Base-by-base conservation (phyloP, 92 coral and sea anemone genomes). In the Siderastrea radians region DNA sequence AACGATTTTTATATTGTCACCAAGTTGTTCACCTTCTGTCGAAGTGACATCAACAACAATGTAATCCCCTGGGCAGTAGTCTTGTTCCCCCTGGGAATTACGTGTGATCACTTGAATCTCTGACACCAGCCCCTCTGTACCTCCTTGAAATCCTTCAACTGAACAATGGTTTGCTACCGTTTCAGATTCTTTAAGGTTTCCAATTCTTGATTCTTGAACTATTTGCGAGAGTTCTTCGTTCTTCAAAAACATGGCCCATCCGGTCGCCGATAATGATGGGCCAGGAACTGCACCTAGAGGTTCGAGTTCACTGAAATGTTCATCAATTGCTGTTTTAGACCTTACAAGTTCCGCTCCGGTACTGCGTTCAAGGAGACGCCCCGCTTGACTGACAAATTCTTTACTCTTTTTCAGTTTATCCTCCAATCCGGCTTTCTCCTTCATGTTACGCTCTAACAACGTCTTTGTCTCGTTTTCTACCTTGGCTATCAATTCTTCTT, bases 31-130 rank as follows among this genome's bases (percentile, higher is more conserved):
- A 26, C 38, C 38, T 26, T 26, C 38, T 26, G 38, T 26, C 0
- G 38, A 26, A 26, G 38, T 26, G 38, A 26, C 38, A 26, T 26
- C 38, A 26, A 26, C 44, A 19, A 2, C 16, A 51, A 65, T 26
- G 16, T 26, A 38, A 17, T 80, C 84, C 5, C 63, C 75, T 5
- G 84, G 4, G 16, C 75, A 80, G n/a, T 80, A 67, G 7, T 5
- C 12, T 14, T 67, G 65, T 80, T 66, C 17, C 19, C 53, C 75
- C 0, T 7, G 8, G 12, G 26, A 75, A 75, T 75, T 75, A 2
- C 80, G 15, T 4, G 80, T 57, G 26, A 75, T 43, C 53, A 75
- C 16, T 75, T 75, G 49, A 43, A 54, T 0, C 26, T 58, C n/a
- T 3, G 53, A 4, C 47, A 1, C 52, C 26, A 54, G 67, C 12